These are phyloP conservation scores for Potamarius usumacintae DNA, from an alignment of 2,113 vertebrate species.

Conservation along the genomic window DNA sequence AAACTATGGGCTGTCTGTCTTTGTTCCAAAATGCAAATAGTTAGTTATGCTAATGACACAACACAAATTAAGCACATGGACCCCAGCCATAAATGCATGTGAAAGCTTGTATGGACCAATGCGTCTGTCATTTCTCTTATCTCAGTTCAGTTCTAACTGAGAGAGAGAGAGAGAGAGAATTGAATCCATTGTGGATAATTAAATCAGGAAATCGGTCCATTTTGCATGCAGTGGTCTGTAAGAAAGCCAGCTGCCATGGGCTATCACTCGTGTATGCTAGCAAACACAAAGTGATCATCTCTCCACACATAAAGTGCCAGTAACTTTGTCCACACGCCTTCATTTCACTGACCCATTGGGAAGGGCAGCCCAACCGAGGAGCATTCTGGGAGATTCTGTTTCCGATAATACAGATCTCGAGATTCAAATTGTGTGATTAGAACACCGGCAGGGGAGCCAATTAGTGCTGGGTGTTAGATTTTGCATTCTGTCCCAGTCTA, in stretches of 20 bases:
- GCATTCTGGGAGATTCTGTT: constrained; percentile 35
- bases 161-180: constrained; percentile 42
- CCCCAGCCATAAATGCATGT: constrained; percentile 41
- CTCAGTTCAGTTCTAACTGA: constrained; percentile 56
- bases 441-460: constrained; percentile 45
- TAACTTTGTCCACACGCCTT: constrained; percentile 39
- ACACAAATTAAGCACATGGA: constrained; percentile 35
- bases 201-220: constrained; percentile 70
- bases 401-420: constrained; percentile 45
- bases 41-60: constrained; percentile 50
- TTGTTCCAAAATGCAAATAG: constrained; percentile 56
- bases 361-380: constrained; percentile 23
- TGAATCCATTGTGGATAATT: constrained; percentile 70
- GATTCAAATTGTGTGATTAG: constrained; percentile 40
- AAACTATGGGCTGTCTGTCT: constrained; percentile 31
- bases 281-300: constrained; percentile 63
- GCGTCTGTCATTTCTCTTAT: constrained; percentile 56
- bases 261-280: constrained; percentile 62
- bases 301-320: constrained; percentile 38
- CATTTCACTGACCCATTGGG: constrained; percentile 35
- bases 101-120: constrained; percentile 41
- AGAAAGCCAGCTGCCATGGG: constrained; percentile 72
- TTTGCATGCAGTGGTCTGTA: constrained; percentile 77
- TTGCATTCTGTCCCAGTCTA: constrained; percentile 46
- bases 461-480: constrained; percentile 47